Evolutionary conservation across 2,797 vertebrate species (phyloP).

Genomic region (Gephyroberyx darwinii): DNA sequence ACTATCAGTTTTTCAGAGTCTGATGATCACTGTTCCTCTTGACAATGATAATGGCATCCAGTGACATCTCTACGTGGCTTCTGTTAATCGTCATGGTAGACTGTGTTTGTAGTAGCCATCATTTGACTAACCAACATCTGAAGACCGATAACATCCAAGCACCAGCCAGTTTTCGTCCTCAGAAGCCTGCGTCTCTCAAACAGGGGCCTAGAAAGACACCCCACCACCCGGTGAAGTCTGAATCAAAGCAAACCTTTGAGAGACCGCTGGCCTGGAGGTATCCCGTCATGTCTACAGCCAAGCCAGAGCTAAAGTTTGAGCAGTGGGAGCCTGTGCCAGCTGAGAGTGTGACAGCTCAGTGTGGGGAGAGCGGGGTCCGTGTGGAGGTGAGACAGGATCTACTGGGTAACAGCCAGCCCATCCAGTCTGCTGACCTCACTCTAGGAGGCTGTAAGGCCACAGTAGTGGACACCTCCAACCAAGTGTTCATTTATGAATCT

Average conservation of each 20-base stretch:
- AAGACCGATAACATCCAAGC: neutral
- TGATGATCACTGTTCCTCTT: neutral
- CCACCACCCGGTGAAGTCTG: neutral
- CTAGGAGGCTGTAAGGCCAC: neutral
- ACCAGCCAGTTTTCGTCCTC: neutral
- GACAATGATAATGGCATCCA: neutral
- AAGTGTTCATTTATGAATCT: neutral
- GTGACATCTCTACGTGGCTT: neutral
- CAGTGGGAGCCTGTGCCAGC: neutral
- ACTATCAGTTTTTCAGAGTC: neutral
- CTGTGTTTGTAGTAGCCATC: neutral
- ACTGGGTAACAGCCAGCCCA: neutral
- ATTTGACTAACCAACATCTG: neutral
- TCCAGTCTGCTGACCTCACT: neutral
- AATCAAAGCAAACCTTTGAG: neutral
- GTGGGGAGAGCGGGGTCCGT: neutral
- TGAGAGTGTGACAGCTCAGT: conserved; percentile 3
- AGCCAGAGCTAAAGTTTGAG: neutral
- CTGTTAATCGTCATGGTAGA: neutral
- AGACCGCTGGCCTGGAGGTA: neutral
- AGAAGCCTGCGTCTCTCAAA: neutral
- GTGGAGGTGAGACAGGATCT: conserved; percentile 1
- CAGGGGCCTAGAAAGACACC: neutral
- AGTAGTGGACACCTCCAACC: neutral
- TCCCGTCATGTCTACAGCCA: neutral